phyloP scores from a whole-genome alignment of 1,140 invertebrate species.

The Maconellicoccus hirsutus region DNA sequence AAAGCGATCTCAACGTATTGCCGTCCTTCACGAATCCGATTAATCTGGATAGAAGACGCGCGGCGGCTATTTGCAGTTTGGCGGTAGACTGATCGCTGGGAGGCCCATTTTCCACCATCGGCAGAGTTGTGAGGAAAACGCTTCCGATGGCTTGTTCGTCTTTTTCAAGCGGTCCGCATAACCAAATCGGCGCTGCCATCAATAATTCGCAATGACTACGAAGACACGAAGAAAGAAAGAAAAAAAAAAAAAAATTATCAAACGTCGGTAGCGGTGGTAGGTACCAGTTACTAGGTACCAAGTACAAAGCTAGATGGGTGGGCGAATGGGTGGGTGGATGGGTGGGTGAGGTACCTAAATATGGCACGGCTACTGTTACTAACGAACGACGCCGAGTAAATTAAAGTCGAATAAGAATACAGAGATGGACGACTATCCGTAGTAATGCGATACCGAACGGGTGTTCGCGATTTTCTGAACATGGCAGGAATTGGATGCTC shows the following conservation, averaged over 20 bases:
- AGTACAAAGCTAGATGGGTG: no score
- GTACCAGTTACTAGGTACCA: no score
- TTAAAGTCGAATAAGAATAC: no score
- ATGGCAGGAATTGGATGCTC: no score
- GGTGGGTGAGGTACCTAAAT: no score
- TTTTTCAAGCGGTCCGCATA: slow-evolving; percentile 27
- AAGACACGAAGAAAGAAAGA: slow-evolving; percentile 28
- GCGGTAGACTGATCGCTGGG: background rate
- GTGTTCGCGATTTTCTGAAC: no score
- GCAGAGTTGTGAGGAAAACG: background rate
- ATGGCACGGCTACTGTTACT: no score
- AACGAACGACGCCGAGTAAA: no score
- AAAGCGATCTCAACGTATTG: background rate
- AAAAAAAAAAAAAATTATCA: background rate
- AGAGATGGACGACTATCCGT: no score
- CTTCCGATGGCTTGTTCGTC: background rate
- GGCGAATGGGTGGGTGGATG: no score
- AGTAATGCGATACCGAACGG: no score
- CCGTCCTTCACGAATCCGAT: background rate
- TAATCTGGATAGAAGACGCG: background rate
- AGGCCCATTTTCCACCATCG: background rate
- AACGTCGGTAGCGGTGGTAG: no score
- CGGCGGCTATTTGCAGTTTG: background rate
- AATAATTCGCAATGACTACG: slow-evolving; percentile 54
- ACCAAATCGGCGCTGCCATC: slow-evolving; percentile 52